Conservation (phyloP, 2,113 vertebrate species). For the Oncorhynchus nerka region DNA sequence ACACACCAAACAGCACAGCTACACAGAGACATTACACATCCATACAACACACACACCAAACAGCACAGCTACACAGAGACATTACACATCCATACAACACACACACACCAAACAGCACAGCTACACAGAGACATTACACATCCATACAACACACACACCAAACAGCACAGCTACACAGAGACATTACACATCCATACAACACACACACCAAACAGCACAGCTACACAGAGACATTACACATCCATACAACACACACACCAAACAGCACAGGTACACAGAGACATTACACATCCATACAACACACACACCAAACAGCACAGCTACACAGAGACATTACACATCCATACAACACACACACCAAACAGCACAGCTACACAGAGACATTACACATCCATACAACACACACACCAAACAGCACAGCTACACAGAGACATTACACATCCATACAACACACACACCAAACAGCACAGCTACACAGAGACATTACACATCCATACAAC, state of each 20-base stretch:
- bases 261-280: too few relatives aligned
- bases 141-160: too few relatives aligned
- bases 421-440: not conserved
- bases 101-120: not conserved
- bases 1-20: not conserved
- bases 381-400: not conserved
- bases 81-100: not conserved
- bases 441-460: too few relatives aligned
- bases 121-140: too few relatives aligned
- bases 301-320: not conserved
- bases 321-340: not conserved
- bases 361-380: not conserved
- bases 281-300: not conserved
- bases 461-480: too few relatives aligned
- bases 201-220: conserved; percentile 73
- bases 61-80: too few relatives aligned
- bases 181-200: too few relatives aligned
- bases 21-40: not conserved
- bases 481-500: too few relatives aligned
- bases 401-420: conserved; percentile 70
- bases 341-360: not conserved
- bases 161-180: too few relatives aligned
- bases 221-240: not conserved
- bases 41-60: not conserved
- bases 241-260: not conserved